These are phyloP conservation scores for Epizoanthus stellaris DNA, from an alignment of 92 coral and sea anemone species.

Conservation along the genomic window DNA sequence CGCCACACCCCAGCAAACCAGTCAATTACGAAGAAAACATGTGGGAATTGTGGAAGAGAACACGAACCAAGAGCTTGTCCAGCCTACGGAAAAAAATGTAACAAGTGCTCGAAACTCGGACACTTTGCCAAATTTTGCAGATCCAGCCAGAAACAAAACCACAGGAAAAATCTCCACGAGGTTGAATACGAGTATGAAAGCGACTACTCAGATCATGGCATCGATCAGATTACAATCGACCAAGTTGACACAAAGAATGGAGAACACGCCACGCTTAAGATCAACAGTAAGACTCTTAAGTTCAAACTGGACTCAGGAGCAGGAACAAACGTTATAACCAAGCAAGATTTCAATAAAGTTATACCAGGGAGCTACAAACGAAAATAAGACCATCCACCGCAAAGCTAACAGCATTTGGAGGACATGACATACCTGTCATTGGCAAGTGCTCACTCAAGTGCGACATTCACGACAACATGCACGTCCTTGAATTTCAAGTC, in stretches of 20 bases:
- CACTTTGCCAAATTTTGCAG: conserved; percentile 41
- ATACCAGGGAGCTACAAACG: conserved; percentile 38
- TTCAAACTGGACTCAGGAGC: conserved; percentile 59
- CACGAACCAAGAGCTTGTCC: conserved; percentile 46
- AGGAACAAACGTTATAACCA: conserved; percentile 53
- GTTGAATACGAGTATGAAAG: conserved; percentile 38
- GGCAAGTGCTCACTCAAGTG: conserved; percentile 53
- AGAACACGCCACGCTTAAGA: conserved; percentile 36
- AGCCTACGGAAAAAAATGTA: conserved; percentile 40
- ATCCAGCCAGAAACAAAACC: conserved; percentile 10
- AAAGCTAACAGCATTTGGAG: conserved; percentile 50
- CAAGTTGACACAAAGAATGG: conserved; percentile 21
- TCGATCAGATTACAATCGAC: conserved; percentile 37
- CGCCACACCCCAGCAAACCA: too few species aligned
- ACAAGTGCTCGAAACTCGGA: conserved; percentile 35
- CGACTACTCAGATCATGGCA: conserved; percentile 46
- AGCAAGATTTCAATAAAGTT: conserved; percentile 32
- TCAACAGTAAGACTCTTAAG: conserved; percentile 30
- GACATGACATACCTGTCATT: conserved; percentile 44
- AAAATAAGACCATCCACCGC: conserved; percentile 48
- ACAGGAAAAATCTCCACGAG: conserved; percentile 9
- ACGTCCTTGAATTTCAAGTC: conserved; percentile 34
- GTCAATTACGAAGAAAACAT: not conserved
- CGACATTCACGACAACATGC: conserved; percentile 3
- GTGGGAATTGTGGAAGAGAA: conserved; percentile 43